Evolutionary conservation across 1,140 invertebrate genomes (phyloP).

Genomic region (Bombus sylvicola): DNA sequence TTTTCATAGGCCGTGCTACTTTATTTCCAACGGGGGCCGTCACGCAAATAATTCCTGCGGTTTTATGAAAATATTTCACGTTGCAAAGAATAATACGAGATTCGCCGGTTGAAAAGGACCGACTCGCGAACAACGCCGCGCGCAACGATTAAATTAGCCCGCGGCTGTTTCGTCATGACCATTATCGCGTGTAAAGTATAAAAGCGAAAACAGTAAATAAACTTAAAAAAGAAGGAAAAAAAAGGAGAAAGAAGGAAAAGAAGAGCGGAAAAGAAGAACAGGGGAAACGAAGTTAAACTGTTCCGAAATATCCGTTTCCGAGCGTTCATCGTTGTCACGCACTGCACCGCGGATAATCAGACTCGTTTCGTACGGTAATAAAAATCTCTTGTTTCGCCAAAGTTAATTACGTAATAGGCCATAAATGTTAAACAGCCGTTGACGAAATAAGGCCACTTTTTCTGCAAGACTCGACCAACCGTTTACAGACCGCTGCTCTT

Average conservation of each 20-base stretch:
- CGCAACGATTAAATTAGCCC: slow-evolving; percentile 28
- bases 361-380: neutral
- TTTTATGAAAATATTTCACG: slow-evolving; percentile 33
- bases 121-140: neutral
- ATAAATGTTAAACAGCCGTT: neutral
- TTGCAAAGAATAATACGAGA: neutral
- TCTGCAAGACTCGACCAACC: too few relatives aligned
- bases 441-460: neutral
- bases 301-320: slow-evolving; percentile 32
- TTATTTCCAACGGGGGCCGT: neutral
- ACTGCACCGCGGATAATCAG: neutral
- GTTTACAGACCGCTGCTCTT: neutral
- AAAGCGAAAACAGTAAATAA: too few relatives aligned
- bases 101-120: neutral
- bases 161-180: neutral
- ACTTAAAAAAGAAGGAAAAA: neutral
- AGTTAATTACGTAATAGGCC: slow-evolving; percentile 23
- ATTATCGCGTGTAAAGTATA: neutral
- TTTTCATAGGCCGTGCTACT: slow-evolving; percentile 16
- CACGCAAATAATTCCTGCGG: slow-evolving; percentile 6
- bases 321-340: neutral
- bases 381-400: slow-evolving; percentile 12
- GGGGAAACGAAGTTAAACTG: slow-evolving; percentile 6
- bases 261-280: neutral
- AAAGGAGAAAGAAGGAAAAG: neutral